These are phyloP conservation scores for Drosophila sucinea DNA, from an alignment of 1,140 invertebrate species.

Conservation along the genomic window DNA sequence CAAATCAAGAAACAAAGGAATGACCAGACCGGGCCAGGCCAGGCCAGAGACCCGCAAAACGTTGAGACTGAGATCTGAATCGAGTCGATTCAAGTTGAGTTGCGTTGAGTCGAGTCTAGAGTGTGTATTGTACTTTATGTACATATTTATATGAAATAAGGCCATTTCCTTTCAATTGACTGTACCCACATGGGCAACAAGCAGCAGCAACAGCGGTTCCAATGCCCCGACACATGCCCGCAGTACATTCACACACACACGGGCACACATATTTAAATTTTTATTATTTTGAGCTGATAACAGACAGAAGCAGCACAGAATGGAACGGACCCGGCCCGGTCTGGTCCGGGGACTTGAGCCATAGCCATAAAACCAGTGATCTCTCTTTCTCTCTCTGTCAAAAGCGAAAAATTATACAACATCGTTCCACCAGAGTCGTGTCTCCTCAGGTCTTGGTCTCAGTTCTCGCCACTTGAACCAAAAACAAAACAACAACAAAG, in stretches of 20 bases:
- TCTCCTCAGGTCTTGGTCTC: conserved; percentile 14
- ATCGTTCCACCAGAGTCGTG: conserved; percentile 8
- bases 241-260: conserved; percentile 41
- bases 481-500: conserved; percentile 44
- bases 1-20: conserved; percentile 73
- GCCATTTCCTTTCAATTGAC: conserved; percentile 82
- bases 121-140: conserved; percentile 73
- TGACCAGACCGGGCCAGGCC: conserved; percentile 40
- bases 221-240: conserved; percentile 63
- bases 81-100: not conserved
- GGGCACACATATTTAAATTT: conserved; percentile 71
- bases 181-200: conserved; percentile 77
- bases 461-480: conserved; percentile 62
- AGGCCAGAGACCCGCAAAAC: conserved; percentile 49
- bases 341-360: conserved; percentile 61
- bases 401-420: conserved; percentile 66
- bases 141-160: conserved; percentile 81
- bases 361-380: conserved; percentile 64
- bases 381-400: conserved; percentile 34
- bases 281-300: conserved; percentile 82
- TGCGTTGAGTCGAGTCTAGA: conserved; percentile 23
- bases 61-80: not conserved
- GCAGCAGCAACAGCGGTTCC: conserved; percentile 19
- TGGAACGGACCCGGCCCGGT: conserved; percentile 49
- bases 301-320: conserved; percentile 56